Base-by-base conservation (phyloP, 2,797 vertebrate species). In the Coccyzus lansbergi region DNA sequence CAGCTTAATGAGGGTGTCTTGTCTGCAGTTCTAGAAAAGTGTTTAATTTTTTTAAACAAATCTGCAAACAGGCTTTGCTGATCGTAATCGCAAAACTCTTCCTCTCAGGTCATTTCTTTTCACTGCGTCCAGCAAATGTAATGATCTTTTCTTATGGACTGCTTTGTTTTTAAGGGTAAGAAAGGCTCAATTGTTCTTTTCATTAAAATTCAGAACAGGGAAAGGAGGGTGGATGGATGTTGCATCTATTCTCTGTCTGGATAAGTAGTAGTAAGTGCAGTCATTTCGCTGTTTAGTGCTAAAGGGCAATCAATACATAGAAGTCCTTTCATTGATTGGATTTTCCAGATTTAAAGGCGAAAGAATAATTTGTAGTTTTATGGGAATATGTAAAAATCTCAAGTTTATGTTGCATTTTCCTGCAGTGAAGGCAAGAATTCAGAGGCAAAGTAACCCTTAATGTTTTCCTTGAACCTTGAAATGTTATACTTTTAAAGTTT, bases 121-220 rank as follows among this genome's bases (percentile, higher is more conserved):
- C 25, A 33, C 55, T 71, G n/a, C 71, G 26, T 62, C 42, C 25
- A 33, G 29, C 68, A 81, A 80, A 64, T 72, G 6, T 76, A 82
- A 86, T 38, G 25, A 31, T 48, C 31, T 76, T 87, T 95, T 94
- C 62, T 76, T 78, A 76, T 0, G 2, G 60, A 40, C 40, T 74
- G 53, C 49, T 68, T 38, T 33, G 15, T 22, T 76, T 86, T 86
- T 79, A 56, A 76, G 74, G 17, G 28, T 77, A 69, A 95, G 86
- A 95, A 95, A 90, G 42, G 11, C 70, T 90, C 34, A 51, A 70
- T 72, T 97, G 59, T 96, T 69, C 52, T 87, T 94, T 58, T 62
- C 81, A 89, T 96, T 95, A 76, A 80, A 86, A 92, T 94, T 94
- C 86, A 75, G 71, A 63, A 63, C 68, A 94, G 83, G 40, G 49